Conservation (phyloP, 2,888 invertebrate species). For the Phaedon cochleariae region DNA sequence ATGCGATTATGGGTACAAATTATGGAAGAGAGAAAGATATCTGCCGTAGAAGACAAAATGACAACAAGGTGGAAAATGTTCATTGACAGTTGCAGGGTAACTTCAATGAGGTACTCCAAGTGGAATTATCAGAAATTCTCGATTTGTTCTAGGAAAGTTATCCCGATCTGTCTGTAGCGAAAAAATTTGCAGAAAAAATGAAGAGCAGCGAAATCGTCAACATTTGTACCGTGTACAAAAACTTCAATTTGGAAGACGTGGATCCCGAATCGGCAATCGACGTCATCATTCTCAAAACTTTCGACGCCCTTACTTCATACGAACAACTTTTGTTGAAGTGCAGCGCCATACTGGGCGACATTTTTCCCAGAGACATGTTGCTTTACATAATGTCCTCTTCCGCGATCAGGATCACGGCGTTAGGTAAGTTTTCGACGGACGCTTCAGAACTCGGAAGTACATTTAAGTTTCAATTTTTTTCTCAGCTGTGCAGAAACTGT, state of each 20-base stretch:
- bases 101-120: too few species aligned
- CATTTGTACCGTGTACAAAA: constrained; percentile 64
- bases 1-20: constrained; percentile 45
- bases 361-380: constrained; percentile 70
- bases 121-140: too few species aligned
- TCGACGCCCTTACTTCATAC: constrained; percentile 70
- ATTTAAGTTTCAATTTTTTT: constrained; percentile 19
- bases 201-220: constrained; percentile 52
- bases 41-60: constrained; percentile 23
- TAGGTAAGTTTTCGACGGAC: constrained; percentile 57
- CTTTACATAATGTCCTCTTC: constrained; percentile 65
- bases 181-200: constrained; percentile 36
- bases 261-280: constrained; percentile 68
- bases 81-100: constrained; percentile 61
- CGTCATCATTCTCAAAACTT: constrained; percentile 70
- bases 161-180: constrained; percentile 43
- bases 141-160: constrained; percentile 50
- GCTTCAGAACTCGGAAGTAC: too few species aligned
- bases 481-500: constrained; percentile 68
- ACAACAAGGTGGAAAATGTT: constrained; percentile 63
- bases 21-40: constrained; percentile 45
- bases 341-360: constrained; percentile 71
- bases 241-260: constrained; percentile 65
- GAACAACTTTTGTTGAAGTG: constrained; percentile 73
- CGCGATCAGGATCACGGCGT: constrained; percentile 63